Base-by-base conservation (phyloP, 92 coral and sea anemone species). In the Siderastrea siderea region DNA sequence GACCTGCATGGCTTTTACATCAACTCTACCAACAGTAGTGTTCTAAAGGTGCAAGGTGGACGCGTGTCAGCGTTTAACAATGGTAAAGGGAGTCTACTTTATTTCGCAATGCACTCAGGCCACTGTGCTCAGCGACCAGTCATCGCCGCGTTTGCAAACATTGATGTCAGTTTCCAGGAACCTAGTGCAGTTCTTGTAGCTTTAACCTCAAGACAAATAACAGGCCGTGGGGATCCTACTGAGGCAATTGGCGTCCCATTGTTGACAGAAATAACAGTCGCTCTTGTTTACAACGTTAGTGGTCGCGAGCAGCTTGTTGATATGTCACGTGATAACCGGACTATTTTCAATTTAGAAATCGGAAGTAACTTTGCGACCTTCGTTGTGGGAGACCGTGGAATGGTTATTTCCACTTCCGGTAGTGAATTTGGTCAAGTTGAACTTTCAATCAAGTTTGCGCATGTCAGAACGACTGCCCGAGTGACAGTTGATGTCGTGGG, bases 71-170 rank as follows among this genome's bases (percentile, higher is more conserved):
- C 78, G 54, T 43, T 85, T 38, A 62, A 49, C 47, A 50, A 72
- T 71, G 81, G 81, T 0, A 76, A 72, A 47, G 82, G 80, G 1
- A 55, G 49, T 68, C 46, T 74, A 54, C 48, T 90, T 73, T 74
- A 74, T 62, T 71, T 90, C 66, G 49, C 68, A 55, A 62, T 86
- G 84, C 78, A 86, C 43, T 90, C 93, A 0, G 93, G 93, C 7
- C 64, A 38, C 74, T 90, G 93, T 55, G 12, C 90, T n/a, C 66
- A 12, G 10, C 60, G 68, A 77, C 73, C 47, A 70, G 15, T 48
- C 83, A 38, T 62, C 15, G 66, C 68, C 62, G 84, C 72, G 43
- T 64, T 65, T 13, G 88, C 57, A 19, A 71, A 70, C 47, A 46
- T 86, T 26, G 78, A 86, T 4, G 93, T 90, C 54, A 49, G 47